These are phyloP conservation scores for Lepilemur septentrionalis DNA, from an alignment of 2,797 vertebrate species.

Conservation along the genomic window DNA sequence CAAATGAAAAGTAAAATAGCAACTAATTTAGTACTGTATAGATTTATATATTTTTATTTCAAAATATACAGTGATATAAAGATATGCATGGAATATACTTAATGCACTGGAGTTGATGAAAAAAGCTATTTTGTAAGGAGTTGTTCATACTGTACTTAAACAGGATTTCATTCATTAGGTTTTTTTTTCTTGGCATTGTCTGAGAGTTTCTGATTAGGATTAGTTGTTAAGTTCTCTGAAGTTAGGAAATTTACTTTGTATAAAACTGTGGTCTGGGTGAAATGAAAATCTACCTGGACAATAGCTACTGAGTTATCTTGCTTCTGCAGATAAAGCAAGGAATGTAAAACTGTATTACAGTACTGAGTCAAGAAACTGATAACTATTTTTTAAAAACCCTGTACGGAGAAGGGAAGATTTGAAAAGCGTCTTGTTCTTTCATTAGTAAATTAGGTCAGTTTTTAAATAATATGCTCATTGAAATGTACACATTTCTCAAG, in stretches of 20 bases:
- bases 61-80: constrained; percentile 56
- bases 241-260: constrained; percentile 66
- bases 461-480: constrained; percentile 45
- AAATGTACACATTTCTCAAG: constrained; percentile 63
- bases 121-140: constrained; percentile 47
- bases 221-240: constrained; percentile 59
- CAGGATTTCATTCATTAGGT: constrained; percentile 47
- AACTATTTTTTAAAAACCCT: constrained; percentile 3
- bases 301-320: constrained; percentile 64
- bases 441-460: constrained; percentile 55
- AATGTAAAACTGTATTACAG: constrained; percentile 56
- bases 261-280: constrained; percentile 42
- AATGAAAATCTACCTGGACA: constrained; percentile 72
- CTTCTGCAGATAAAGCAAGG: constrained; percentile 69
- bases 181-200: constrained; percentile 48
- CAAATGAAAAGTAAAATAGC: constrained; percentile 80
- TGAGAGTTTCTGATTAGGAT: constrained; percentile 66
- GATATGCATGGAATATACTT: constrained; percentile 32
- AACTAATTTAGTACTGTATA: constrained; percentile 50
- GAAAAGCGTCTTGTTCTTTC: constrained; percentile 56
- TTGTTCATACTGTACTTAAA: constrained; percentile 32
- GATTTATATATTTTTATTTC: constrained; percentile 69
- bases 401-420: constrained; percentile 10
- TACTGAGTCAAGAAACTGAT: neutral
- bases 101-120: constrained; percentile 35